A percentile compares a stretch with the other conserved stretches of the same genome.
Conservation (phyloP, 2,888 invertebrate species). For the Koerneria pararmatus region DNA sequence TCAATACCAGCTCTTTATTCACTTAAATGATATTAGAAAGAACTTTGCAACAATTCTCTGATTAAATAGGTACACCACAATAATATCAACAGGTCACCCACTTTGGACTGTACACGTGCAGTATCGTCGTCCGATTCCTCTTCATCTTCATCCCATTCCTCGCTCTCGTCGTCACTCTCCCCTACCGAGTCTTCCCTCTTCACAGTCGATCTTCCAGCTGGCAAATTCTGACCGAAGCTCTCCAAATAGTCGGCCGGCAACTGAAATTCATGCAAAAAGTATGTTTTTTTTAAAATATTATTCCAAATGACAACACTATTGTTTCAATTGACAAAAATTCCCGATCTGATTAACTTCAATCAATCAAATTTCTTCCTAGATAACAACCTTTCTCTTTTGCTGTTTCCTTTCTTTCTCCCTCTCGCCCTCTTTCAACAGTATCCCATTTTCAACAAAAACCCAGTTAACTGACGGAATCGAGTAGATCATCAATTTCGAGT, state of each 20-base stretch:
- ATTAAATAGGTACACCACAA: neutral
- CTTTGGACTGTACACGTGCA: too few species aligned
- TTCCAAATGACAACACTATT: too few species aligned
- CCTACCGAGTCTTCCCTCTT: conserved; percentile 23
- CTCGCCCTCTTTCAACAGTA: too few species aligned
- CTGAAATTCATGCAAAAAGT: conserved; percentile 26
- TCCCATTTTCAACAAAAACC: too few species aligned
- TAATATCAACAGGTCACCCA: neutral
- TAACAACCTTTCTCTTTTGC: too few species aligned
- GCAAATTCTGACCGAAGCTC: conserved; percentile 24
- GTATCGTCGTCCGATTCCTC: conserved; percentile 9
- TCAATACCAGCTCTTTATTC: conserved; percentile 32
- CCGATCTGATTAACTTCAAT: too few species aligned
- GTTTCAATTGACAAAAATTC: too few species aligned
- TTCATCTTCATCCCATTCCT: conserved; percentile 9
- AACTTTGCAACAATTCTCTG: neutral
- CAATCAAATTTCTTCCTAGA: too few species aligned
- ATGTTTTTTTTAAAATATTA: conserved; percentile 16
- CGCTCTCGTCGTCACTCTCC: conserved; percentile 25
- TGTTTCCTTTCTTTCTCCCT: too few species aligned
- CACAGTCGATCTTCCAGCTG: conserved; percentile 1
- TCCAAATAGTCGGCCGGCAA: conserved; percentile 47
- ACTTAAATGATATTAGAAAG: too few species aligned
- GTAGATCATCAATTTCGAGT: conserved; percentile 80
- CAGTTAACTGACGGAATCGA: conserved; percentile 66